phyloP scores from a whole-genome alignment of 2,113 vertebrate species.

The Mesitornis unicolor region DNA sequence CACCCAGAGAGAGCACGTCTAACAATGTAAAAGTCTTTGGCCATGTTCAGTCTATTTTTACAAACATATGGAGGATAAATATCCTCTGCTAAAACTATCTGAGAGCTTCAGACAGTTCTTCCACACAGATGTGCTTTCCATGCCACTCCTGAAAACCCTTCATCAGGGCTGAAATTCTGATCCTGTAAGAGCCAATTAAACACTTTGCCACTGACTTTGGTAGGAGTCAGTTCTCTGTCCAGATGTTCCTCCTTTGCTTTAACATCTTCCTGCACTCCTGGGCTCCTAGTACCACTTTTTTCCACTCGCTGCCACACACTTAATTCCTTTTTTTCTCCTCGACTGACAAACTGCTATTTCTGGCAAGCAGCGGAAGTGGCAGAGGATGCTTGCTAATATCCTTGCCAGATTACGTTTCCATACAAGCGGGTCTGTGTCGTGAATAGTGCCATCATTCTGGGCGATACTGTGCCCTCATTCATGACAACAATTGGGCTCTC shows the following conservation, averaged over 20 bases:
- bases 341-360: conserved; percentile 12
- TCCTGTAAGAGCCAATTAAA: background rate
- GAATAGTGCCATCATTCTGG: background rate
- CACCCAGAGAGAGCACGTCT: background rate
- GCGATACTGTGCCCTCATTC: conserved; percentile 31
- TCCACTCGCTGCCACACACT: background rate
- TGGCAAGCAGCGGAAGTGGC: conserved; percentile 17
- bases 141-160: background rate
- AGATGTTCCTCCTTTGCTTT: conserved; percentile 36
- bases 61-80: background rate
- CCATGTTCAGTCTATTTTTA: background rate
- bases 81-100: background rate
- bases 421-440: conserved; percentile 14
- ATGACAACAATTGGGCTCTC: conserved; percentile 12
- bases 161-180: background rate
- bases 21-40: background rate
- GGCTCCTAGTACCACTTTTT: background rate
- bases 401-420: conserved; percentile 37
- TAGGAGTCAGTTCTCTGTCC: background rate
- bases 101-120: background rate
- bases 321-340: background rate
- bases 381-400: background rate
- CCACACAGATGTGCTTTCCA: background rate
- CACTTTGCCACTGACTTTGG: background rate
- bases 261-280: conserved; percentile 8